Evolutionary conservation across 2,797 vertebrate genomes (phyloP).

Genomic region (Falco biarmicus): DNA sequence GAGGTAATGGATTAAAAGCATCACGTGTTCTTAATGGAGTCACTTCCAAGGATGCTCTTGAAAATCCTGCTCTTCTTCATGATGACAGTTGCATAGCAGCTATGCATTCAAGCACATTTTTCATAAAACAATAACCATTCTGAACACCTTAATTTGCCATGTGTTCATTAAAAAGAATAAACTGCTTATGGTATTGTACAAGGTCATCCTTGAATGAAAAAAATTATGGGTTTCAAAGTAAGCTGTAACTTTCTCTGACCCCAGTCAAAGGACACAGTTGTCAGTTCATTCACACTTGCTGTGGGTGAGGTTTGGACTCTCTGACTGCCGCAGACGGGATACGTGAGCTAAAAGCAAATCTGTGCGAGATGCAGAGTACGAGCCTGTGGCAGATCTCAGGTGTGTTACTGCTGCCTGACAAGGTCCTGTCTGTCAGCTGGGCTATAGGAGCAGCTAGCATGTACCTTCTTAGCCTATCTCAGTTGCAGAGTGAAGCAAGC

Average conservation of each 20-base stretch:
- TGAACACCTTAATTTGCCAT: not conserved
- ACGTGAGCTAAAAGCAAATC: not conserved
- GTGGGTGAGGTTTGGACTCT: not conserved
- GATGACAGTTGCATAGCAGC: not conserved
- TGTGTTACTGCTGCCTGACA: not conserved
- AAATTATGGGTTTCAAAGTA: not conserved
- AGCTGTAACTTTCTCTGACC: not conserved
- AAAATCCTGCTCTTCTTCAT: not conserved
- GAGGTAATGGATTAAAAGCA: not conserved
- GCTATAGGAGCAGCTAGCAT: not conserved
- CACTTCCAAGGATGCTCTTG: not conserved
- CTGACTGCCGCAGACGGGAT: not conserved
- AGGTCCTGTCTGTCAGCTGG: not conserved
- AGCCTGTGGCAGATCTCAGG: fast-evolving
- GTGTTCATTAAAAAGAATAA: slow-evolving; percentile 7
- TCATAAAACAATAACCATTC: not conserved
- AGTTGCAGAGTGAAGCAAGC: not conserved
- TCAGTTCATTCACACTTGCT: not conserved
- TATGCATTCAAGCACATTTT: not conserved
- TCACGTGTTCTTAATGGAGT: not conserved
- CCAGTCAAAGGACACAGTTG: not conserved
- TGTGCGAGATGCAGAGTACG: not conserved
- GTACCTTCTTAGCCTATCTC: not conserved
- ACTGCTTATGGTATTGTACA: not conserved
- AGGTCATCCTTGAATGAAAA: not conserved